Evolutionary conservation across 2,888 invertebrate species (phyloP).

Genomic region (Mythimna vitellina): DNA sequence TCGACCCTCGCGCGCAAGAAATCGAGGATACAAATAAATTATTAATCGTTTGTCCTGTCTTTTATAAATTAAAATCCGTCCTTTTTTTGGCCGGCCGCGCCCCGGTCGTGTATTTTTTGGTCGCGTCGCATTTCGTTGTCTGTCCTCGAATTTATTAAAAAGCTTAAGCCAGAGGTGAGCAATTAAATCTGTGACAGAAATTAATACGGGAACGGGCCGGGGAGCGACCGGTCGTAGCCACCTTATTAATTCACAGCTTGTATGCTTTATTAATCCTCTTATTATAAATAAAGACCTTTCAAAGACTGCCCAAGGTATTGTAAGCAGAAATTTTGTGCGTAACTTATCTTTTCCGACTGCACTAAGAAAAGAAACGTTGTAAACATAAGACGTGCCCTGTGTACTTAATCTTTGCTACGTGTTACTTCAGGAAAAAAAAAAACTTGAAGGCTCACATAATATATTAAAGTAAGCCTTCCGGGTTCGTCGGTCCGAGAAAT

Average conservation of each 20-base stretch:
- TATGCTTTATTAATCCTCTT: slow-evolving; percentile 82
- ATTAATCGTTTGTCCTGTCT: slow-evolving; percentile 91
- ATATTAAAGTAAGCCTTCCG: slow-evolving; percentile 66
- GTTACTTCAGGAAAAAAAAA: slow-evolving; percentile 52
- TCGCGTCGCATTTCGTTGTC: slow-evolving; percentile 84
- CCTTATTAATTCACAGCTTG: slow-evolving; percentile 81
- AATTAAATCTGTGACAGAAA: slow-evolving; percentile 90
- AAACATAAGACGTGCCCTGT: slow-evolving; percentile 49
- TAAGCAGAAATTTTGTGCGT: slow-evolving; percentile 44
- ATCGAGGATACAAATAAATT: slow-evolving; percentile 90
- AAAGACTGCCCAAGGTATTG: slow-evolving; percentile 40
- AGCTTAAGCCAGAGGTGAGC: slow-evolving; percentile 88
- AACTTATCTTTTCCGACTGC: slow-evolving; percentile 51
- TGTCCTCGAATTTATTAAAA: slow-evolving; percentile 89
- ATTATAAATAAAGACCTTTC: slow-evolving; percentile 74
- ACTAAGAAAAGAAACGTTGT: slow-evolving; percentile 45
- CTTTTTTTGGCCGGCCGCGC: slow-evolving; percentile 85
- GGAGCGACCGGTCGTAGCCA: slow-evolving; percentile 74
- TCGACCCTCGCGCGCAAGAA: slow-evolving; percentile 87
- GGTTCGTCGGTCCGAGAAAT: slow-evolving; percentile 73
- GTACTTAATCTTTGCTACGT: slow-evolving; percentile 47
- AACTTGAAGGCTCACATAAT: slow-evolving; percentile 56
- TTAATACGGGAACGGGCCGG: slow-evolving; percentile 85
- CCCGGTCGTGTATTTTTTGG: slow-evolving; percentile 84
- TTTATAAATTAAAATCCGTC: slow-evolving; percentile 90